Base-by-base conservation (phyloP, 2,797 vertebrate species). In the Cyclura pinguis region DNA sequence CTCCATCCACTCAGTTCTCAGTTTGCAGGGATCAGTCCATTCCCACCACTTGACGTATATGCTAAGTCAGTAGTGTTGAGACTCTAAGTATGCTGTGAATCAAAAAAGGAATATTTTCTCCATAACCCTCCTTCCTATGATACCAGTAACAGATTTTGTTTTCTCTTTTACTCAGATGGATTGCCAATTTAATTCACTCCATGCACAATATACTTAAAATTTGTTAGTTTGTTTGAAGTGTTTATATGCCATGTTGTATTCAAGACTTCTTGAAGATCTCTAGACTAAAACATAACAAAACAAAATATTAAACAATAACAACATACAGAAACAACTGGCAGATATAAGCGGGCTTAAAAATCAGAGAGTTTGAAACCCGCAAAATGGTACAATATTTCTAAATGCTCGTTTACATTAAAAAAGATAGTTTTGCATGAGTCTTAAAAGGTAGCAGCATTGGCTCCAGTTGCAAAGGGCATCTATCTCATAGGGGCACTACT, bases 1-100 rank as follows among this genome's bases (percentile, higher is more conserved):
- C 76, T 24, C 76, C 76, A 47, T 42, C 35, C 38, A 3, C 88
- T 89, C 55, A 76, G 83, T 47, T 73, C 87, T 1, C 78, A 84
- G 29, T 62, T 92, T 92, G 83, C 92, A 90, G 74, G 55, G 91
- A 83, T 57, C 84, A 3, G 16, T n/a, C 32, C 16, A 62, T 83
- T 86, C 72, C 89, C 90, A 47, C 81, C 91, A 52, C 73, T 92
- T 85, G 87, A 76, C 88, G 85, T 81, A 77, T 13, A 20, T 72
- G 89, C 91, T 72, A 86, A 73, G 42, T 42, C 29, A 82, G 50
- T 35, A 6, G 52, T 52, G 69, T 38, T 87, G 57, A 55, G n/a
- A 64, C 50, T 82, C 69, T 62, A 77, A 87, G 38, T 29, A 18
- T 83, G 80, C 22, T 32, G 42, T 76, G n/a, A 87, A 76, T 87